Base-by-base conservation (phyloP, 2,797 vertebrate genomes). In the Jordanella pulchra region DNA sequence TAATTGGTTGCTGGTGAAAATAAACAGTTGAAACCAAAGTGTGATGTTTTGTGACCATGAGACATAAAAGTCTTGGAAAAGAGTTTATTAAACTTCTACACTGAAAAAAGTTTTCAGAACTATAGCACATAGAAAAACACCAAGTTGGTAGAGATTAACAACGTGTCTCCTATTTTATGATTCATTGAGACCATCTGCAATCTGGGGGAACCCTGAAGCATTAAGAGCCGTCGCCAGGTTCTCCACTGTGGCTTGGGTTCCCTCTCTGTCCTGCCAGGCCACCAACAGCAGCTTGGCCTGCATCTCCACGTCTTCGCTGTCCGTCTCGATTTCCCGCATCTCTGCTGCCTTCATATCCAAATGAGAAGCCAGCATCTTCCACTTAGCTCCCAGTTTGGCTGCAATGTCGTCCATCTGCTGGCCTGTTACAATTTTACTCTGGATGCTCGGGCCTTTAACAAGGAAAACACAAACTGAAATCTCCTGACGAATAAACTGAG, bases 221-320 rank as follows among this genome's bases (percentile, higher is more conserved):
- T 72, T 96, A 4, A 99, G 93, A 0, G 96, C 97, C 0, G 81
- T n/a, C 0, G 95, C 89, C 78, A 99, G 94, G 78, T 92, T 97
- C 79, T 97, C 97, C 0, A 96, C 93, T 0, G 94, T 98, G 0
- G 97, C 97, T 0, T 97, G 97, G 0, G 90, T 5, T 0, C 96
- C 97, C 85, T 99, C 98, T 75, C 97, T 91, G 75, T 99, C 98
- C 91, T 99, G 98, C 97, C 98, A 99, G 77, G 97, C 95, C 2
- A 99, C 96, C 21, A 99, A 95, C 84, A 99, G 93, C 93, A 98
- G 96, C 85, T 97, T 98, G 0, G 97, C 97, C 86, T 97, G 96
- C 94, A 98, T 97, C 78, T 95, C 96, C 23, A 95, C 74, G 0
- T 98, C 98, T 78, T 99, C 97, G 0, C 96, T 97, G 78, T 99